These are phyloP conservation scores for Branchinecta sandiegonensis DNA, from an alignment of 2,888 invertebrate species.

Conservation along the genomic window DNA sequence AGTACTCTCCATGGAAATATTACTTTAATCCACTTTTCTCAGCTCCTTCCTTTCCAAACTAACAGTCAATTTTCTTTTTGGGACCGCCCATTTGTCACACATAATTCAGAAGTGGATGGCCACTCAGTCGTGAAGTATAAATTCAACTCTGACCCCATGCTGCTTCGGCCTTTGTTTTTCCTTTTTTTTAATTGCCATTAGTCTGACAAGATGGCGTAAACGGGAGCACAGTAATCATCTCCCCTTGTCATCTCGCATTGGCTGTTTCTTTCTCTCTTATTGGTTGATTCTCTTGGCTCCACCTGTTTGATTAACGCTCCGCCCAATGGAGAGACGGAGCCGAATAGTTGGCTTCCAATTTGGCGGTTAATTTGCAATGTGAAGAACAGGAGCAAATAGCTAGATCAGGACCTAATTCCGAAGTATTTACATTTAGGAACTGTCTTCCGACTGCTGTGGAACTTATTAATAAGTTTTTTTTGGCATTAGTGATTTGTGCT, in stretches of 20 bases:
- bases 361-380: conserved; percentile 7
- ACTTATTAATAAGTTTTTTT: too few relatives aligned
- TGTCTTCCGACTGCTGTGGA: not conserved
- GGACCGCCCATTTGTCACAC: conserved; percentile 6
- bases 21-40: too few relatives aligned
- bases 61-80: too few relatives aligned
- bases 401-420: not conserved
- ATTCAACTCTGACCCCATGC: conserved; percentile 9
- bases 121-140: conserved; percentile 9
- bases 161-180: conserved; percentile 8
- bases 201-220: conserved; percentile 12
- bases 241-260: not conserved
- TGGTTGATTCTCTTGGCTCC: not conserved
- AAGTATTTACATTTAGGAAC: conserved; percentile 9
- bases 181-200: conserved; percentile 13
- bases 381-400: conserved; percentile 8
- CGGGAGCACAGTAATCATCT: not conserved
- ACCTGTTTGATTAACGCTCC: not conserved
- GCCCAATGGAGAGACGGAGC: not conserved
- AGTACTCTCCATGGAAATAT: too few relatives aligned
- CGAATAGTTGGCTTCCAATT: conserved; percentile 15
- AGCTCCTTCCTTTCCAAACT: too few relatives aligned
- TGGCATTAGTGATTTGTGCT: too few relatives aligned
- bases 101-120: conserved; percentile 9
- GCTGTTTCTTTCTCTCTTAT: not conserved